Conservation (phyloP, 2,113 vertebrate species). For the Anthoscopus minutus region DNA sequence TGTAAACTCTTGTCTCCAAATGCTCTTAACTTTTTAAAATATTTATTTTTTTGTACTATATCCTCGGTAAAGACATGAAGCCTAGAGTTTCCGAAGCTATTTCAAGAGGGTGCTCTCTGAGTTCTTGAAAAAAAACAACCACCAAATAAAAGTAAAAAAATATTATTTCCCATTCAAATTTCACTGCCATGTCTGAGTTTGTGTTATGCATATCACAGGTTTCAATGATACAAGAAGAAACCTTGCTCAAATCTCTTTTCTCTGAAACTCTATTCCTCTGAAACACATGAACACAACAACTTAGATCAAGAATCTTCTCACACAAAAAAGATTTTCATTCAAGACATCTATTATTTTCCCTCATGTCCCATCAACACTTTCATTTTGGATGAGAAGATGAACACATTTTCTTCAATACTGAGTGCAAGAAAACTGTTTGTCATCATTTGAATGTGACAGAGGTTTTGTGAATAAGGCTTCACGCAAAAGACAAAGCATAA, state of each 20-base stretch:
- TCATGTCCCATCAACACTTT: background rate
- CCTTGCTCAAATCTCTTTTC: background rate
- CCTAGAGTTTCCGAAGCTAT: background rate
- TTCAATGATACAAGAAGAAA: background rate
- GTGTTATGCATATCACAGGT: background rate
- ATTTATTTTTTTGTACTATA: background rate
- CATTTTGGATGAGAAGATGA: background rate
- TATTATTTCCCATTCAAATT: background rate
- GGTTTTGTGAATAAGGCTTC: background rate
- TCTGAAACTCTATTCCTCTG: background rate
- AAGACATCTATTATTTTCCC: background rate
- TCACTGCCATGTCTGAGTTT: background rate
- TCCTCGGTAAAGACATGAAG: background rate
- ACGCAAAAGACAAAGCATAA: background rate
- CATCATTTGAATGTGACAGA: background rate
- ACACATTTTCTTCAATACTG: background rate
- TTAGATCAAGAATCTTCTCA: background rate
- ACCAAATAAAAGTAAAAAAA: background rate
- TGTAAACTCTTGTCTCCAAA: background rate
- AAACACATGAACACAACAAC: rapidly evolving
- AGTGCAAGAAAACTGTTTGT: background rate
- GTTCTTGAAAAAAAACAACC: background rate
- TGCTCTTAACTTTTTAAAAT: background rate
- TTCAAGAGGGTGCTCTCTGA: background rate
- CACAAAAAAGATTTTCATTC: background rate